Conservation (phyloP, 2,113 vertebrate genomes). For the Peromyscus polionotus region DNA sequence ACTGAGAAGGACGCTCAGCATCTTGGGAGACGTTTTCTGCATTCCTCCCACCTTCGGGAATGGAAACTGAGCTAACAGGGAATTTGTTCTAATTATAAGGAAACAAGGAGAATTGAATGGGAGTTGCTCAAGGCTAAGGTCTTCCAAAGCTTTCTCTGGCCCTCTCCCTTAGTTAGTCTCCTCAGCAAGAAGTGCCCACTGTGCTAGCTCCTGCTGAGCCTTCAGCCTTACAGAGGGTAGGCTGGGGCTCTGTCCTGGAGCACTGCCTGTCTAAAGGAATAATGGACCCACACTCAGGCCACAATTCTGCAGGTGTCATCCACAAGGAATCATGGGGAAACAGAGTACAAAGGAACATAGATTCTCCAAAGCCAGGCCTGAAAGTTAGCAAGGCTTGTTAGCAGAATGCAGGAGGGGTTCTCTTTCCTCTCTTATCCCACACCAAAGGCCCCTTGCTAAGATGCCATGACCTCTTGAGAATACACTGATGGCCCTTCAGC, state of each 20-base stretch:
- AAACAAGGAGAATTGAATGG: constrained; percentile 77
- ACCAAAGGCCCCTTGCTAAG: not conserved
- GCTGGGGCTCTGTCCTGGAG: not conserved
- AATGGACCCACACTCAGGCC: not conserved
- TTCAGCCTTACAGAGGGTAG: not conserved
- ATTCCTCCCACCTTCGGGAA: constrained; percentile 80
- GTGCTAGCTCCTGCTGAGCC: not conserved
- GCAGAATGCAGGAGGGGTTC: not conserved
- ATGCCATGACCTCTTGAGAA: not conserved
- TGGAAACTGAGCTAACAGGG: constrained; percentile 79
- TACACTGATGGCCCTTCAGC: not conserved
- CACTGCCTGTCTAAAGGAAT: not conserved
- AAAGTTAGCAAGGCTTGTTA: not conserved
- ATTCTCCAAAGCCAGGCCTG: not conserved
- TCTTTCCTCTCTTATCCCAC: not conserved
- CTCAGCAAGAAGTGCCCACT: not conserved
- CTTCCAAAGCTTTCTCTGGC: constrained; percentile 22
- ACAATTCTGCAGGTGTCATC: too few relatives aligned
- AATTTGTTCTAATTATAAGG: constrained; percentile 81
- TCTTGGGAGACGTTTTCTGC: constrained; percentile 80
- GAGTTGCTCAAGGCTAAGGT: constrained; percentile 71
- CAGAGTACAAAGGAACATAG: not conserved
- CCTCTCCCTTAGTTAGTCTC: not conserved
- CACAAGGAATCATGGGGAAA: not conserved
- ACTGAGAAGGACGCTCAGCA: constrained; percentile 66